Evolutionary conservation across 2,888 invertebrate species (phyloP).

Genomic region (Sepiola atlantica): DNA sequence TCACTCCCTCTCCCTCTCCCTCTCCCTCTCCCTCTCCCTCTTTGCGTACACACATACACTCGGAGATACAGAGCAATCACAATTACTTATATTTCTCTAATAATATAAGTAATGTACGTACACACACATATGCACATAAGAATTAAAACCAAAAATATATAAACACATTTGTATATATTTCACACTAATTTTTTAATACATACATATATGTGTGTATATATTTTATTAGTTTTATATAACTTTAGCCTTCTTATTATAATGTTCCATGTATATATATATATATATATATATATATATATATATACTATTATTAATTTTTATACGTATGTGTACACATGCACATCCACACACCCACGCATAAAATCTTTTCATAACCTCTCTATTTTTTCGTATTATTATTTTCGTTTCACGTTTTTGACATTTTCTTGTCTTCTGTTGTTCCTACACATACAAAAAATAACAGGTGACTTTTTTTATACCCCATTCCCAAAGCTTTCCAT

Average conservation of each 20-base stretch:
- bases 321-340: too few relatives aligned
- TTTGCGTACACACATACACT: too few relatives aligned
- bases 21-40: background rate
- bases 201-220: too few relatives aligned
- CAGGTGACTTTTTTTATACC: background rate
- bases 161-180: background rate
- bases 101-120: too few relatives aligned
- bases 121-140: too few relatives aligned
- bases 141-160: background rate
- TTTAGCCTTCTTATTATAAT: too few relatives aligned
- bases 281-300: constrained; percentile 32
- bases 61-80: too few relatives aligned
- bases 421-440: background rate
- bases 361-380: background rate
- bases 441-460: background rate
- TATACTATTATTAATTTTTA: background rate
- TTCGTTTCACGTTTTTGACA: background rate
- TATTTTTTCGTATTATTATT: background rate
- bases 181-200: too few relatives aligned
- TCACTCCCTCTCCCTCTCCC: background rate
- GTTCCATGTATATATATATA: constrained; percentile 32
- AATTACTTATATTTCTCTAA: too few relatives aligned
- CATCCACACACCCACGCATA: background rate
- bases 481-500: background rate
- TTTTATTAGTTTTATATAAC: too few relatives aligned